Evolutionary conservation across 2,113 vertebrate species (phyloP), one percentile per base, ranked within the genome.

Genomic region (Climacteris rufus): DNA sequence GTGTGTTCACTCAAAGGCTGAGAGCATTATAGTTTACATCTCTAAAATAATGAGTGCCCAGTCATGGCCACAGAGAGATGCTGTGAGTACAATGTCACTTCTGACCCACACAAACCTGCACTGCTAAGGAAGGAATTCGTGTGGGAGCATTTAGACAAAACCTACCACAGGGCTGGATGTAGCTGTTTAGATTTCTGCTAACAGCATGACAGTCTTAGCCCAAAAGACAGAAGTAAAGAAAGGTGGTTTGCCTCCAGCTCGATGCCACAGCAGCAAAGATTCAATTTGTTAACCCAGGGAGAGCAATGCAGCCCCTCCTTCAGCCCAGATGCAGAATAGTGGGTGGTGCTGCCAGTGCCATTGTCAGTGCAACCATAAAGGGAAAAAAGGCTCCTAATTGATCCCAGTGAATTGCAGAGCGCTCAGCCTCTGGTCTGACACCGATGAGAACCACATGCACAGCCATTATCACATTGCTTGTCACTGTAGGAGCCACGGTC

Each of bases 291-390:
- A 96, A 85, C n/a, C 49, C 53, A 35, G n/a, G 44, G 52, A 63
- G 54, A 64, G 56, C 82, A 94, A 8, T 9, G 30, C 59, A 91
- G 70, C 45, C 91, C 50, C 77, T 87, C 87, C 77, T 65, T 89
- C 83, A 82, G 93, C 84, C 66, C 81, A 87, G 81, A 93, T 89
- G 89, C 66, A 86, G 61, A 89, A 69, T 18, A 72, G 89, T 68
- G 87, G 87, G 84, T 85, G 89, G 89, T 93, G 82, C 93, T 92
- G 95, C 72, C 70, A 85, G 74, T 45, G 74, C 63, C 85, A 90
- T 96, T 94, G 93, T 95, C 84, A 87, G 66, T 57, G 63, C 57
- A 75, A 94, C 37, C 77, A 82, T 45, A 75, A 91, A 93, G 78
- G 81, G 37, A 66, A 80, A 68, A 94, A 91, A 85, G 44, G 57